phyloP scores from a whole-genome alignment of 2,888 invertebrate genomes.

The Amphimallon solstitiale region DNA sequence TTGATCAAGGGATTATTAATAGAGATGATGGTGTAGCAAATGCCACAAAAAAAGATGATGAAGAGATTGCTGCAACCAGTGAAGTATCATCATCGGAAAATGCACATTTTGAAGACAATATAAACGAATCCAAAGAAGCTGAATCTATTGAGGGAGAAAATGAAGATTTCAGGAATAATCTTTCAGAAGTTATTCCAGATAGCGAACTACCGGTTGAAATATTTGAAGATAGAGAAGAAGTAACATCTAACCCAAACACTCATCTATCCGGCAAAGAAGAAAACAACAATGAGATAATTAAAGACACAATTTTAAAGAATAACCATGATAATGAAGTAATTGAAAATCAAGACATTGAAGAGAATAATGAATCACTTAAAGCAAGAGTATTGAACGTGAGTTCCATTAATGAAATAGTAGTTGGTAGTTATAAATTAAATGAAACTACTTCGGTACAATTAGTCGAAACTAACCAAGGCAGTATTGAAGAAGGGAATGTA shows the following conservation, averaged over 20 bases:
- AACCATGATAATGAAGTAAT: not conserved
- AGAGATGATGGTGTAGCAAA: not conserved
- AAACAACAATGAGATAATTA: not conserved
- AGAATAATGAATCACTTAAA: not conserved
- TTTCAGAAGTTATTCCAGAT: too few relatives aligned
- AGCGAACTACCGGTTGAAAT: too few relatives aligned
- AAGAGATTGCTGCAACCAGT: not conserved
- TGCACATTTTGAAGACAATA: not conserved
- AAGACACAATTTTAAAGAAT: not conserved
- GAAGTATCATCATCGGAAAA: not conserved
- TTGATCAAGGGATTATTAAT: too few relatives aligned
- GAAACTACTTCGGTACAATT: too few relatives aligned
- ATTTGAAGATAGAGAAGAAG: too few relatives aligned
- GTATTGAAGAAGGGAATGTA: conserved; percentile 1
- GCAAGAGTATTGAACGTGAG: too few relatives aligned
- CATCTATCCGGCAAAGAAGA: not conserved
- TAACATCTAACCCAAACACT: too few relatives aligned
- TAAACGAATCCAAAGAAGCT: not conserved
- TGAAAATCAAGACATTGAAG: not conserved
- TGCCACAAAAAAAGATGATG: not conserved
- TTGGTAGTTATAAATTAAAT: too few relatives aligned
- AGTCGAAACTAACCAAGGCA: not conserved
- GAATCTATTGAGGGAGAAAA: too few relatives aligned
- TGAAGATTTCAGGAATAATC: too few relatives aligned
- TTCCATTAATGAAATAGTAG: too few relatives aligned